A percentile compares a stretch with the other conserved stretches of the same genome.
Conservation (phyloP, 2,113 vertebrate genomes). For the Apaloderma vittatum region DNA sequence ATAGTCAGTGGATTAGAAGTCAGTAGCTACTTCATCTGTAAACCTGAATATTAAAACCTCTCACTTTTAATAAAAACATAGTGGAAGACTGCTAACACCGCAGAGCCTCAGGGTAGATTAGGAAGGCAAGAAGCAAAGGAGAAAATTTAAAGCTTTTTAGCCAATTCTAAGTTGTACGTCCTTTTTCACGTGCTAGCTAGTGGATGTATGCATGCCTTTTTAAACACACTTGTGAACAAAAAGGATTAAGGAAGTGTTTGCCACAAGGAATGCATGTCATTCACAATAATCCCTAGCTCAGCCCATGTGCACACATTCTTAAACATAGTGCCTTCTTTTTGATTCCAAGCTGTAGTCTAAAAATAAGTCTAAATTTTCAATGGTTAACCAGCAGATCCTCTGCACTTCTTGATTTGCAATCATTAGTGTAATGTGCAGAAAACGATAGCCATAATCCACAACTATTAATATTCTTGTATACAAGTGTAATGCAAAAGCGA, state of each 20-base stretch:
- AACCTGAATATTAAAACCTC: slow-evolving; percentile 38
- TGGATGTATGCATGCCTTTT: neutral
- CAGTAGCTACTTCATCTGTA: slow-evolving; percentile 28
- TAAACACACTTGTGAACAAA: neutral
- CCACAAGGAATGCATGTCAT: neutral
- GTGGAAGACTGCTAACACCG: neutral
- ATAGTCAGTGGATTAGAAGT: slow-evolving; percentile 14
- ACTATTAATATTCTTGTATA: neutral
- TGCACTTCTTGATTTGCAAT: neutral
- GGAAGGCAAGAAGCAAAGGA: neutral
- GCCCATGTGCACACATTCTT: neutral
- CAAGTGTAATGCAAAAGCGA: neutral
- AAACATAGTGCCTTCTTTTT: neutral
- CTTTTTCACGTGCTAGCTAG: neutral
- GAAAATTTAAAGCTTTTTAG: neutral
- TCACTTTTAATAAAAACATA: slow-evolving; percentile 41
- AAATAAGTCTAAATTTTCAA: neutral
- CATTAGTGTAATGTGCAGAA: neutral
- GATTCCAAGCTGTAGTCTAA: neutral
- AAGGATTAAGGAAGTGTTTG: neutral
- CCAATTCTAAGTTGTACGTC: neutral
- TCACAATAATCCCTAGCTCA: neutral
- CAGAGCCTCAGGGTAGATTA: slow-evolving; percentile 7
- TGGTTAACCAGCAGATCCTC: neutral
- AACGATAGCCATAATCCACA: neutral